Evolutionary conservation across 2,888 invertebrate species (phyloP), one percentile per base, ranked within the genome.

Genomic region (Tryphoninae sp.): DNA sequence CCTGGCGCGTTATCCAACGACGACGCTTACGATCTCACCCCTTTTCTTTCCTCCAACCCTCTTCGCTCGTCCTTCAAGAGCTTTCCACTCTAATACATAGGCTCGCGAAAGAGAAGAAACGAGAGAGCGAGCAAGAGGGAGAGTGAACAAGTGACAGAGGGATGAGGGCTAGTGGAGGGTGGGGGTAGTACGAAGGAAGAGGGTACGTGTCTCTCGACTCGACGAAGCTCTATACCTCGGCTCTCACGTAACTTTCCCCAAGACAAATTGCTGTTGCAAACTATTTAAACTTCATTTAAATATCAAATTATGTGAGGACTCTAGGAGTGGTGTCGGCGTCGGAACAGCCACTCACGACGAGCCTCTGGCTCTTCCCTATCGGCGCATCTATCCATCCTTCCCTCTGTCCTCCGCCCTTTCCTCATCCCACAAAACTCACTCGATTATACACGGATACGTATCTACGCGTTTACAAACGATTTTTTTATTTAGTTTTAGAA

Each of bases 271-370:
- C 89, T 87, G 88, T 89, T 88, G 84, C 83, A 84, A 90, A 90
- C 89, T 89, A 88, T 89, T 90, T 90, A 86, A 89, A 88, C 89
- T 87, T 88, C 88, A 89, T 90, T 90, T 90, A 90, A 89, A 89
- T 90, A 89, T 88, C 86, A 88, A 88, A 88, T 88, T 89, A 87
- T 85, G 86, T 86, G 83, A 82, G 82, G 83, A 82, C 83, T 80
- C 83, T 80, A 81, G 83, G 81, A 83, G 84, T 84, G 83, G 84
- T 84, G 81, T 75, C 82, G 80, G 84, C 75, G 80, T 68, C 59
- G 79, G 75, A 78, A 58, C 80, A 78, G 75, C 81, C 72, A 81
- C 81, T 78, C 76, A 69, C 69, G 74, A 26, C 51, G 73, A 51
- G 61, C 69, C 62, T 33, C 33, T 65, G 23, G 59, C 79, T 68